Base-by-base conservation (phyloP, 2,888 invertebrate species). In the Limnephilus auricula region DNA sequence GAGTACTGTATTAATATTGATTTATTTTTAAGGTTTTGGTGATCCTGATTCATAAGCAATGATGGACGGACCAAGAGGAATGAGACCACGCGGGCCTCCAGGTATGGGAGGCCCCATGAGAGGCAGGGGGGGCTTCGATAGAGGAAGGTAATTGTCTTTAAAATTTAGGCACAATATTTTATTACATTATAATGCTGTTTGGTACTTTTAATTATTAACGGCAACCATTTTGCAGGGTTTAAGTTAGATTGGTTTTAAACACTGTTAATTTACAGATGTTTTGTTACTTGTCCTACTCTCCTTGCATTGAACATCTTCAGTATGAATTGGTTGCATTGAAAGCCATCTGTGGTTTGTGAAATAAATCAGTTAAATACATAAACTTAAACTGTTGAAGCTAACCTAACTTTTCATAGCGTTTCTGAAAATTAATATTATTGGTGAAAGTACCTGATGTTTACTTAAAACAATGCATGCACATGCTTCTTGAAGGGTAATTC, bases 41-140 rank as follows among this genome's bases (percentile, higher is more conserved):
- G 65, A 65, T 65, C 6, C 65, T n/a, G 25, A 9, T n/a, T 65
- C 65, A 10, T 37, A 25, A 85, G 30, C 9, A n/a, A 80, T 89
- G 80, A 65, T 50, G 40, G 80, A 80, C n/a, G 80, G 80, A 79
- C 89, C 89, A 18, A 25, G 89, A 80, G 89, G 89, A 45, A 79
- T 80, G 79, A 32, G 89, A 40, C 91, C 91, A 32, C 82, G 91
- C 18, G 91, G 91, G 30, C 91, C 91, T 0, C 91, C 91, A 9
- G 91, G 91, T 6, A 91, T 91, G 91, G 87, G 88, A 40, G 91
- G 91, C n/a, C 89, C 89, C 79, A 91, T 89, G 91, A 89, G 91
- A 79, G 91, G 91, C 13, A 91, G 91, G n/a, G 91, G 91, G 13
- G 91, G 91, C 25, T 91, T 91, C 32, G 91, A 91, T 85, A 83